These are phyloP conservation scores for Oxytorus armatus DNA, from an alignment of 2,888 invertebrate genomes.

Conservation along the genomic window DNA sequence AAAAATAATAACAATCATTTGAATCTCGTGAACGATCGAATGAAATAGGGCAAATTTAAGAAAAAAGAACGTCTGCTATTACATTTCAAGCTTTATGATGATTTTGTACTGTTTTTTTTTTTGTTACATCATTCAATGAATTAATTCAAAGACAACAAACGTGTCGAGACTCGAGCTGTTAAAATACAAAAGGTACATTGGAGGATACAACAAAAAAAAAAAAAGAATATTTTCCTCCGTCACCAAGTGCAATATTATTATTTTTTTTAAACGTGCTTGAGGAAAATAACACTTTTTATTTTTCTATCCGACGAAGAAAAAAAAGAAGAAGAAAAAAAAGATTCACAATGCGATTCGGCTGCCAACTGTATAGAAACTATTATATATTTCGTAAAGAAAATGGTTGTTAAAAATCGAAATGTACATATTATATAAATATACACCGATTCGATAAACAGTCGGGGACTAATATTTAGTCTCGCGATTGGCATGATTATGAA, in stretches of 20 bases:
- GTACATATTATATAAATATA: constrained; percentile 62
- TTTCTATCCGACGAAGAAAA: constrained; percentile 53
- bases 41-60: background rate
- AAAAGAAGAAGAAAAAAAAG: too few species aligned
- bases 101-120: background rate
- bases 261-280: constrained; percentile 1
- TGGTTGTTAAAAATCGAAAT: constrained; percentile 66
- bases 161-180: constrained; percentile 5
- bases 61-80: constrained; percentile 1
- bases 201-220: background rate
- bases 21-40: constrained; percentile 37
- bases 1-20: constrained; percentile 33
- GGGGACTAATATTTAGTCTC: constrained; percentile 74
- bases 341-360: constrained; percentile 51
- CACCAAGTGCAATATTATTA: constrained; percentile 23
- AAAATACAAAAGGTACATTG: constrained; percentile 19
- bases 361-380: constrained; percentile 64
- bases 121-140: background rate
- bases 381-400: constrained; percentile 62
- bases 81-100: constrained; percentile 10
- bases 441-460: constrained; percentile 55
- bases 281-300: constrained; percentile 40
- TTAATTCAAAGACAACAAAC: background rate
- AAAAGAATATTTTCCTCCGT: constrained; percentile 24
- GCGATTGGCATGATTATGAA: constrained; percentile 25